A percentile compares a stretch with the other conserved stretches of the same genome.
phyloP scores from a whole-genome alignment of 2,113 vertebrate genomes.

The Alces alces region DNA sequence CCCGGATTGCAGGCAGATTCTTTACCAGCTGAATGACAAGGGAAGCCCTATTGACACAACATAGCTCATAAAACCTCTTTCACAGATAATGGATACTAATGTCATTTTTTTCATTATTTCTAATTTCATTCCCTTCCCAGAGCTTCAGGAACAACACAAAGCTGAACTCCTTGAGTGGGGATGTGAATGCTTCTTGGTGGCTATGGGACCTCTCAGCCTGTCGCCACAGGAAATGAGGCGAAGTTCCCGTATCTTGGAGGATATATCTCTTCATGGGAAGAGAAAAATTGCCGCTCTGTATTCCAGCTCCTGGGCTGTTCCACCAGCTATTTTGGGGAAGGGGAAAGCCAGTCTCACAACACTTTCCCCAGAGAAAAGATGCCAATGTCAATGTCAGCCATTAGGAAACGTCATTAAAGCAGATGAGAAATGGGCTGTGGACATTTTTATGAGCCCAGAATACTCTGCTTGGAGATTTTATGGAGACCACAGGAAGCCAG shows the following conservation, averaged over 20 bases:
- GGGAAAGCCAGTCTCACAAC: constrained; percentile 25
- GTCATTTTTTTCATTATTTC: fast-evolving
- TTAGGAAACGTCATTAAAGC: constrained; percentile 53
- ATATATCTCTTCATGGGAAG: neutral
- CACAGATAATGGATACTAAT: neutral
- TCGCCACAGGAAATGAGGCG: neutral
- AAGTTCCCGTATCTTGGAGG: neutral
- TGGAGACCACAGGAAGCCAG: constrained; percentile 70
- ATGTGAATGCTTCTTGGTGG: fast-evolving
- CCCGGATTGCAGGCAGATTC: neutral
- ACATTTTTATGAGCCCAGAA: constrained; percentile 70
- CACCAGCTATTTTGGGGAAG: constrained; percentile 52
- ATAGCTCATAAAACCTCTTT: neutral
- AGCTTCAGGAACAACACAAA: fast-evolving
- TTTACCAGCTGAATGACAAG: neutral
- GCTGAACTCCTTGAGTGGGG: neutral
- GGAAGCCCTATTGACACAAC: neutral
- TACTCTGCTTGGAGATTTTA: constrained; percentile 60
- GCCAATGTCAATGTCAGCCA: constrained; percentile 7
- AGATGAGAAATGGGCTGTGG: constrained; percentile 65
- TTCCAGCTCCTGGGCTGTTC: neutral
- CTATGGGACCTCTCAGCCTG: fast-evolving
- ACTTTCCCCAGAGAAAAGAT: constrained; percentile 62
- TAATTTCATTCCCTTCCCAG: neutral
- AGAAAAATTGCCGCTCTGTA: neutral